Conservation (phyloP, 2,113 vertebrate species). For the Rynchops niger region DNA sequence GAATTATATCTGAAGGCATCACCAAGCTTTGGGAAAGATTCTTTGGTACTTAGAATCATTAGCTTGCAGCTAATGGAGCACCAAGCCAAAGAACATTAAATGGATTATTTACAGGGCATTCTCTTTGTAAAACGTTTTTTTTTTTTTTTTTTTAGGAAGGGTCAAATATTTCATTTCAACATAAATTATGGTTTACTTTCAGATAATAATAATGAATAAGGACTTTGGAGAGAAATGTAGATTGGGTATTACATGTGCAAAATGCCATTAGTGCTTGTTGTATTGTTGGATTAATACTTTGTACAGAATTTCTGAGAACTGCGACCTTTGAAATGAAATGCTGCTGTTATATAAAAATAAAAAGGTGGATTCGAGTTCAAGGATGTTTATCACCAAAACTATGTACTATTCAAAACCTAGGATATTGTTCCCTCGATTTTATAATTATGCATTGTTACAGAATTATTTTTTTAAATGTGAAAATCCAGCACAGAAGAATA, state of each 20-base stretch:
- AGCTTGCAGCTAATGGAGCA: not conserved
- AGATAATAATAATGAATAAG: not conserved
- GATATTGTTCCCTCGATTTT: not conserved
- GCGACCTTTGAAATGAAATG: not conserved
- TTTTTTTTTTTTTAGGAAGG: not conserved
- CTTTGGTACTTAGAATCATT: not conserved
- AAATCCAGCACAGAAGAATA: not conserved
- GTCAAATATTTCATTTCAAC: not conserved
- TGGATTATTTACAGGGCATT: not conserved
- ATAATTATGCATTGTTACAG: not conserved
- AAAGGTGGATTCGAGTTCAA: not conserved
- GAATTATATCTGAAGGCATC: not conserved
- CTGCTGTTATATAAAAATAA: not conserved
- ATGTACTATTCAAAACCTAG: not conserved
- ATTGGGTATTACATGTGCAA: not conserved
- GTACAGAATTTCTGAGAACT: not conserved
- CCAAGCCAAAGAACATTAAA: not conserved
- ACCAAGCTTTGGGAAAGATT: not conserved
- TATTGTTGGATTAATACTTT: not conserved
- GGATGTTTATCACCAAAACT: not conserved
- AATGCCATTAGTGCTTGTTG: not conserved
- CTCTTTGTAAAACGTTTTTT: not conserved
- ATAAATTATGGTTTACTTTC: not conserved
- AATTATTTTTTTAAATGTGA: not conserved
- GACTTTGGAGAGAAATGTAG: not conserved